Conservation (phyloP, 2,797 vertebrate genomes). For the Oophaga sylvatica region DNA sequence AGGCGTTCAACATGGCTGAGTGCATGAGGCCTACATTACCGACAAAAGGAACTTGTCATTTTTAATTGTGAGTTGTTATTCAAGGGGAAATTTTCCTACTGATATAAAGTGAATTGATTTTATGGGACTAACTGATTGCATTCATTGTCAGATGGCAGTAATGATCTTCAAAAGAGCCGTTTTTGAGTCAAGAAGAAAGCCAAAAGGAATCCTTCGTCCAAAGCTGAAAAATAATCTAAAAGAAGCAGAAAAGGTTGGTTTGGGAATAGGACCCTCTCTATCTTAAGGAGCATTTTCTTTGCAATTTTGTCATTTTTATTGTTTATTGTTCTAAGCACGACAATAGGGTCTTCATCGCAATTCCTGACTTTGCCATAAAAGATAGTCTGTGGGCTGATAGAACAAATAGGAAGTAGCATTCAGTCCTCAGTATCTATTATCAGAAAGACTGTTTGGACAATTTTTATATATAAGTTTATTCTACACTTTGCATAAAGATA, state of each 20-base stretch:
- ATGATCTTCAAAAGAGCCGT: conserved; percentile 91
- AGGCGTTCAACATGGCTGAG: background rate
- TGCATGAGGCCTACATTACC: background rate
- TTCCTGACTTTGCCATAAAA: background rate
- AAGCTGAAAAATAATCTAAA: conserved; percentile 76
- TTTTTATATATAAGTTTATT: background rate
- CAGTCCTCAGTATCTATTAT: background rate
- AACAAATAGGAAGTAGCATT: too few species aligned
- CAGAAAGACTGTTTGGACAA: background rate
- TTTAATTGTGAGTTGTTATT: background rate
- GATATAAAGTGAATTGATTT: conserved; percentile 1
- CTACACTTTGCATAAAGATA: background rate
- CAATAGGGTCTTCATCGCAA: background rate
- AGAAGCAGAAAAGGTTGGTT: conserved; percentile 78
- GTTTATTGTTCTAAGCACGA: background rate
- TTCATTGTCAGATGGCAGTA: conserved; percentile 80
- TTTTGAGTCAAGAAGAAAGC: conserved; percentile 82
- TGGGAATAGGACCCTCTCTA: background rate
- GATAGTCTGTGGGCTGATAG: background rate
- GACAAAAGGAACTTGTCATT: background rate
- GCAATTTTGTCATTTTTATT: background rate
- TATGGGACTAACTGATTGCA: conserved; percentile 23
- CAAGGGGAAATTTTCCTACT: background rate
- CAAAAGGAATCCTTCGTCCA: conserved; percentile 70
- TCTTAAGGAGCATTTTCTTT: background rate